Base-by-base conservation (phyloP, 2,888 invertebrate species). In the Uloborus plumipes region DNA sequence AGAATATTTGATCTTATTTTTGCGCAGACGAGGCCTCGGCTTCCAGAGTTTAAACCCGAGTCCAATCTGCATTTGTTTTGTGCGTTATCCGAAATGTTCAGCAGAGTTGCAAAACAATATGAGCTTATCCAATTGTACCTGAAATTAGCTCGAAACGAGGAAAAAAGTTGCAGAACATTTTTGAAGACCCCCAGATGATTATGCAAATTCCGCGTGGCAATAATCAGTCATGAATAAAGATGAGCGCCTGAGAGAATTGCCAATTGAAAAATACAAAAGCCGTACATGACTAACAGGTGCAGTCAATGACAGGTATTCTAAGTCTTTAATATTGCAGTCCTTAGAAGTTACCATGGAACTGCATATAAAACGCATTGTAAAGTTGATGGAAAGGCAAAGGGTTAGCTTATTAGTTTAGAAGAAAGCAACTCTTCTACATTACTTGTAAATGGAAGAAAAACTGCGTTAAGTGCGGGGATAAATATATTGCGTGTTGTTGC, bases 161-260 rank as follows among this genome's bases (percentile, higher is more conserved):
- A 39, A 59, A 75, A 75, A 75, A 67, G 69, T 51, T 16, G 55
- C 47, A 58, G 62, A 47, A 22, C 69, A 69, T 76, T 76, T 76
- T 76, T 67, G n/a, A 22, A 31, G 69, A 31, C 31, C 50, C 67
- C 51, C 59, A 51, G 70, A 76, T 76, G 69, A 76, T 70, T 76
- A 76, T 76, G 76, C 76, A 76, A 76, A 76, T 76, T 55, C 61
- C 47, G 59, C 62, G 61, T 53, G 53, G 76, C 76, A 62, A 76
- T 76, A 76, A 76, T 76, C 77, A 78, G 77, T 78, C 77, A 78
- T 78, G 77, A 78, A 78, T 78, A 78, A 78, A 71, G 77, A 78
- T 78, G 77, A 70, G 70, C 26, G 50, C 14, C 66, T 65, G 75
- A 75, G 75, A 62, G 76, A 76, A 76, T 51, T 13, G 76, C 69